A percentile compares a stretch with the other conserved stretches of the same genome.
phyloP scores from a whole-genome alignment of 2,888 invertebrate genomes.

The Liposcelis brunnea region DNA sequence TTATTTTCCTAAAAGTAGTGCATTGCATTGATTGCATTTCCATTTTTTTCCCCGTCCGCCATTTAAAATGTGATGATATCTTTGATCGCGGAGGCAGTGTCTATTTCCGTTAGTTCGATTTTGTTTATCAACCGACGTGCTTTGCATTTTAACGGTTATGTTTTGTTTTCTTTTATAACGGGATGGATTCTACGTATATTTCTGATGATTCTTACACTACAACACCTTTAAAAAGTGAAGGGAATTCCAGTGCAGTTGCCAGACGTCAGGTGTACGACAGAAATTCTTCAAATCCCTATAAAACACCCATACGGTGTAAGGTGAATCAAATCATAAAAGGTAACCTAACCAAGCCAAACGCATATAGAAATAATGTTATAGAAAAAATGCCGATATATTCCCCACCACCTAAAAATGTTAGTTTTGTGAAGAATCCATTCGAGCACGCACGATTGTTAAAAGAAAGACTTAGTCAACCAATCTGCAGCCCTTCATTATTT shows the following conservation, averaged over 20 bases:
- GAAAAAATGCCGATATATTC: constrained; percentile 6
- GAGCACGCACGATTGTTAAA: constrained; percentile 6
- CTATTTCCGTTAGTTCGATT: background rate
- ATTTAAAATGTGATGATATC: no score
- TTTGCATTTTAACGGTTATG: background rate
- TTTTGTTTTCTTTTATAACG: background rate
- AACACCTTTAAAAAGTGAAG: background rate
- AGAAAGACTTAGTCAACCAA: constrained; percentile 7
- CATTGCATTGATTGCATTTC: no score
- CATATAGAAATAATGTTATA: background rate
- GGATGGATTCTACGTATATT: background rate
- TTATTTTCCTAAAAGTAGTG: no score
- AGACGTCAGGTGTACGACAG: background rate
- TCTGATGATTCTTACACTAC: background rate
- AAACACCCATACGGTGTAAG: no score
- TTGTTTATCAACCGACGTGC: background rate
- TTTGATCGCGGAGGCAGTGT: no score
- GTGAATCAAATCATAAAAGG: background rate
- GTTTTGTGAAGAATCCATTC: constrained; percentile 1
- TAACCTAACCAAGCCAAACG: background rate
- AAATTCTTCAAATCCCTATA: constrained; percentile 1
- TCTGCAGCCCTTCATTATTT: constrained; percentile 4
- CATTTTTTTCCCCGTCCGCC: no score
- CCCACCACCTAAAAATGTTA: background rate
- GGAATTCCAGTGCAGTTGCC: background rate